Evolutionary conservation across 2,888 invertebrate genomes (phyloP).

Genomic region (Amphipyra tragopoginis): DNA sequence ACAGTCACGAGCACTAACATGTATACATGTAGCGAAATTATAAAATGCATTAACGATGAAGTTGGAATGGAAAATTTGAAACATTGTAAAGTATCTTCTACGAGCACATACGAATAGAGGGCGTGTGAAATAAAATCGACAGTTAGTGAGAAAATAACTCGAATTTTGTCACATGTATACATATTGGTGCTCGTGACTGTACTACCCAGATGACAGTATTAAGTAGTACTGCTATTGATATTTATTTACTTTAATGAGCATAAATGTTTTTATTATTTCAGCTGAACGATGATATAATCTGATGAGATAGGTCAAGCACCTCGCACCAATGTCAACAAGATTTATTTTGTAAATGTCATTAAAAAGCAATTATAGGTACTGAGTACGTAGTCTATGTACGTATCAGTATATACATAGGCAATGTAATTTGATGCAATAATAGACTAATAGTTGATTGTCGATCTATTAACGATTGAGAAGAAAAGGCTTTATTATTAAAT

Average conservation of each 20-base stretch:
- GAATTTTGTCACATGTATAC: too few relatives aligned
- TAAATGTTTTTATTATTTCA: conserved; percentile 16
- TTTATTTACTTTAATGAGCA: neutral
- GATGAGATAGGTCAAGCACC: conserved; percentile 42
- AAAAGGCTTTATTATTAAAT: neutral
- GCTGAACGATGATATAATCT: conserved; percentile 2
- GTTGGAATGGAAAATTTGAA: too few relatives aligned
- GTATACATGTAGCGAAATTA: too few relatives aligned
- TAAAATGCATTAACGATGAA: too few relatives aligned
- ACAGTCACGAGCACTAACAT: too few relatives aligned
- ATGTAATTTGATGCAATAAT: conserved; percentile 28
- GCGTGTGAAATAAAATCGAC: too few relatives aligned
- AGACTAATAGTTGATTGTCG: conserved; percentile 2
- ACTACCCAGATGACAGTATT: too few relatives aligned
- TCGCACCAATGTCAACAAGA: conserved; percentile 41
- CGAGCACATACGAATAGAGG: too few relatives aligned
- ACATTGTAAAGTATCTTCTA: too few relatives aligned
- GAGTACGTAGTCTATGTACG: conserved; percentile 17
- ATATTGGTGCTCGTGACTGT: too few relatives aligned
- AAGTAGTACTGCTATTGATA: too few relatives aligned
- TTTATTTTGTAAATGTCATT: conserved; percentile 38
- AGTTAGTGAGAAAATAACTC: too few relatives aligned
- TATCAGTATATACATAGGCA: conserved; percentile 11
- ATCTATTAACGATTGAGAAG: neutral
- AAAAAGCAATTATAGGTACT: conserved; percentile 34